Base-by-base conservation (phyloP, 2,113 vertebrate genomes). In the Rhea pennata region DNA sequence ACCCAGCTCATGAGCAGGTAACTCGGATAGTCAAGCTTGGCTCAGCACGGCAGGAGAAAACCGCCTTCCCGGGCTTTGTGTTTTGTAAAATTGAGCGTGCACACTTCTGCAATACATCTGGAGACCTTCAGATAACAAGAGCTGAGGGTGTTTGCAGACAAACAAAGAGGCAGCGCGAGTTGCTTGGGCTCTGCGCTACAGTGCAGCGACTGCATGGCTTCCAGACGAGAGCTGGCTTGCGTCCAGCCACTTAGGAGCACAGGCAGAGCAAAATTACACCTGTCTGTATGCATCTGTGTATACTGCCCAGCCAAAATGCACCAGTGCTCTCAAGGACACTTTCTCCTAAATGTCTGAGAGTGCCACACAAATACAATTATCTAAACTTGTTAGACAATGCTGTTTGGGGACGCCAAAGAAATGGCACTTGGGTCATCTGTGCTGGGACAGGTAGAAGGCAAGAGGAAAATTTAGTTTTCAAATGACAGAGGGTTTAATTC, bases 191-290 rank as follows among this genome's bases (percentile, higher is more conserved):
- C 71, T 15, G 69, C 2, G 0, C 50, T 69, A 1, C 27, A 1
- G 23, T 3, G 13, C 1, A 46, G 39, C 1, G 7, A 40, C 67
- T 22, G 84, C 46, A 2, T 2, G 0, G 89, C 0, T 1, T 31
- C 77, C 94, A 44, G 85, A 88, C 0, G 33, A 19, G 75, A 92
- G 40, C 67, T 90, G 95, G 86, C 88, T 50, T 40, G 19, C 59
- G 19, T 88, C 87, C 90, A 92, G 85, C 23, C 85, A 11, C 66
- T 0, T 0, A 74, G 33, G 51, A 96, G 87, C 62, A 50, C 0
- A 15, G 81, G 65, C 78, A 76, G 51, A 61, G 84, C 82, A 73
- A 19, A 46, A 81, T 71, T 74, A 80, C 86, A 88, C 86, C 88
- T 92, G 88, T 74, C 91, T 6, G 9, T 22, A 46, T 27, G 80